phyloP scores from a whole-genome alignment of 2,113 vertebrate genomes.

The Ardeotis arabs region DNA sequence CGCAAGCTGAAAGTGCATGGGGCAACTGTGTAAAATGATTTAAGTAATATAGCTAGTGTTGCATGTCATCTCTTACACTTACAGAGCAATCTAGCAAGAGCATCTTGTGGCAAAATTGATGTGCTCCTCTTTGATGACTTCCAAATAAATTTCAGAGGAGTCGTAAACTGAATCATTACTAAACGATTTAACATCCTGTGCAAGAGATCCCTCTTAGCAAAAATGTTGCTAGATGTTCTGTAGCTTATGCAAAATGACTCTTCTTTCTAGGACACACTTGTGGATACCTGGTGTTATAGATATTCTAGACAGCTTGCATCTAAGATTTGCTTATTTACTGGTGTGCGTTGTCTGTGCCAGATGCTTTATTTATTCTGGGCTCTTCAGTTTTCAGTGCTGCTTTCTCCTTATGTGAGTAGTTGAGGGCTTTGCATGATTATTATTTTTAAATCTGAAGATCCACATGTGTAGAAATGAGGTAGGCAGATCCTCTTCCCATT shows the following conservation, averaged over 20 bases:
- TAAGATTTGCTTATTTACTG: background rate
- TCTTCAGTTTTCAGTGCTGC: background rate
- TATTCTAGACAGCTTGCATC: background rate
- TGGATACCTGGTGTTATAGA: background rate
- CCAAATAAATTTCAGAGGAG: background rate
- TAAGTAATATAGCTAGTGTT: background rate
- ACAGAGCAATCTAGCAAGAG: background rate
- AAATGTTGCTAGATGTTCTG: background rate
- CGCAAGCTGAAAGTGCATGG: background rate
- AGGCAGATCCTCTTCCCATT: background rate
- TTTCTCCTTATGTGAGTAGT: background rate
- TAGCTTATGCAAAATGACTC: background rate
- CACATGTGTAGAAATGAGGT: background rate
- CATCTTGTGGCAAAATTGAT: background rate
- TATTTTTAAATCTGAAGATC: background rate
- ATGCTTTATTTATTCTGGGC: background rate
- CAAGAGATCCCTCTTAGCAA: background rate
- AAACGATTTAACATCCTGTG: background rate
- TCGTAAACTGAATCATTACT: background rate
- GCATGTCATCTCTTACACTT: accelerated
- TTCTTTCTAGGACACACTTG: background rate
- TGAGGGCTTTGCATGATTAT: background rate
- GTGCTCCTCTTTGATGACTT: background rate
- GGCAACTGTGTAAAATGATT: background rate
- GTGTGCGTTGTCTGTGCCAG: background rate